Evolutionary conservation across 2,113 vertebrate genomes (phyloP).

Genomic region (Cyrtonyx montezumae): DNA sequence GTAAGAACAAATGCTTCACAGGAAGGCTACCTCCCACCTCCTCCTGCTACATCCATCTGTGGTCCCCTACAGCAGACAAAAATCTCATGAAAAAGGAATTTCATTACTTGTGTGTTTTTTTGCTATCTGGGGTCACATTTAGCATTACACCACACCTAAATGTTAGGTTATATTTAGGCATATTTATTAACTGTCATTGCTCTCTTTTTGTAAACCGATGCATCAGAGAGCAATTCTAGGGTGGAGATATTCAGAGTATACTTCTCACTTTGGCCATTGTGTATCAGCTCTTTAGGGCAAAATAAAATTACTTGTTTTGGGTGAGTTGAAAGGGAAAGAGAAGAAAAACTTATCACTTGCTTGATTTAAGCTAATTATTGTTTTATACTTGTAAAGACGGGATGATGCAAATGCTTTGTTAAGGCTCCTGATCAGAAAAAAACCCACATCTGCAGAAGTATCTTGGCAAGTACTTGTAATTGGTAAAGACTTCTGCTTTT

Average conservation of each 20-base stretch:
- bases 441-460: neutral
- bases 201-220: neutral
- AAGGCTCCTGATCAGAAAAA: neutral
- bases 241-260: neutral
- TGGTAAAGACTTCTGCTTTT: neutral
- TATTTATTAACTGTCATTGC: neutral
- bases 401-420: neutral
- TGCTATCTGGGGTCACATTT: neutral
- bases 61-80: neutral
- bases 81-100: neutral
- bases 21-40: neutral
- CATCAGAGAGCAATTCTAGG: neutral
- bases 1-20: neutral
- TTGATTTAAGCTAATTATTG: neutral
- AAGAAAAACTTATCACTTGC: neutral
- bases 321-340: neutral
- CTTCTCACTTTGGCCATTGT: neutral
- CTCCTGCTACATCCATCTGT: neutral
- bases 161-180: neutral
- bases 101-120: neutral
- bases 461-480: neutral
- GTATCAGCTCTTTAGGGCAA: neutral
- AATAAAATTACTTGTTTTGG: neutral
- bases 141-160: neutral
- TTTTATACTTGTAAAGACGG: neutral